Percentiles rank a stretch among this genome's conserved stretches.
These are phyloP conservation scores for Melopsittacus undulatus DNA, from an alignment of 2,797 vertebrate genomes.

Conservation along the genomic window DNA sequence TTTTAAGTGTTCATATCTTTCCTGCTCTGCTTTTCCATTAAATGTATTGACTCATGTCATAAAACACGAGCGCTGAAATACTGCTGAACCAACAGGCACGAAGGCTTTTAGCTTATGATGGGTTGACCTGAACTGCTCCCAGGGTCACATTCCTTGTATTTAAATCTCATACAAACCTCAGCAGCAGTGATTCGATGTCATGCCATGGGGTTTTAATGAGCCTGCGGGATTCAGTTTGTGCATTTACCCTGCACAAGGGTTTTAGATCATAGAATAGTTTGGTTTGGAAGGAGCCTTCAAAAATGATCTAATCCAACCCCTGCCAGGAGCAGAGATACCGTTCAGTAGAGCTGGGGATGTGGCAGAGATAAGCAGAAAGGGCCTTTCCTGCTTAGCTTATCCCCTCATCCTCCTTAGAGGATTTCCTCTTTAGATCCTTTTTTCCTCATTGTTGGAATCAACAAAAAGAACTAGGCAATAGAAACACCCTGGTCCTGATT, in stretches of 20 bases:
- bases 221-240: not conserved
- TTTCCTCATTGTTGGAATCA: not conserved
- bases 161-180: not conserved
- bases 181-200: fast-evolving
- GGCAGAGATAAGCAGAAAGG: not conserved
- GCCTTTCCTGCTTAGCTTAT: not conserved
- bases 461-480: too few relatives aligned
- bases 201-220: not conserved
- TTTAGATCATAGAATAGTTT: not conserved
- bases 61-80: not conserved
- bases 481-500: not conserved
- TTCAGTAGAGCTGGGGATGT: not conserved
- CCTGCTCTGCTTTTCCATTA: not conserved
- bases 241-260: not conserved
- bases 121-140: not conserved
- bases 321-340: not conserved
- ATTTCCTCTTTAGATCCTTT: not conserved
- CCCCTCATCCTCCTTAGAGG: not conserved
- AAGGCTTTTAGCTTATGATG: not conserved
- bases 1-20: not conserved
- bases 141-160: not conserved
- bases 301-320: not conserved
- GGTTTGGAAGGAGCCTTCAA: not conserved
- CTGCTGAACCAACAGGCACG: not conserved
- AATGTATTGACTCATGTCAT: not conserved